These are phyloP conservation scores for Cotesia chilonis DNA, from an alignment of 1,140 invertebrate genomes.

Conservation along the genomic window DNA sequence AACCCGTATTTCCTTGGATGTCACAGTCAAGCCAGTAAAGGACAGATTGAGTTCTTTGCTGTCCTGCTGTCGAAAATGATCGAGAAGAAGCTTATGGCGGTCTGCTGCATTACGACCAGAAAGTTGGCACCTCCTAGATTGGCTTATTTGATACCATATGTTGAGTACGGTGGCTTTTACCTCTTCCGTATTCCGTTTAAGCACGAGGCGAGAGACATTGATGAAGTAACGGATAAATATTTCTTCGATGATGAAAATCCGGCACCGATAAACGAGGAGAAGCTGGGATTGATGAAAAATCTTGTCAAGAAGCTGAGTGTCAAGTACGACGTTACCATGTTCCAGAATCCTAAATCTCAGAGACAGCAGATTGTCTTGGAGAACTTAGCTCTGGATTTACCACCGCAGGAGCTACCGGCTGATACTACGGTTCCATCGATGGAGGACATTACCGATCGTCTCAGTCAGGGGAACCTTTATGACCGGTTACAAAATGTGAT, in stretches of 20 bases:
- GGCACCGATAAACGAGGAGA: conserved; percentile 21
- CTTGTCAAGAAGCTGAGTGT: conserved; percentile 41
- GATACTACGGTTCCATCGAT: conserved; percentile 5
- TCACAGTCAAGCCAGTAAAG: conserved; percentile 30
- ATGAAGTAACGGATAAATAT: neutral
- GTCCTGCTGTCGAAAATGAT: conserved; percentile 46
- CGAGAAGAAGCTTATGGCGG: conserved; percentile 42
- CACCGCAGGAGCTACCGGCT: neutral
- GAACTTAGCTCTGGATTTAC: conserved; percentile 40
- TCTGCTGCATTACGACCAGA: conserved; percentile 42
- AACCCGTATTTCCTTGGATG: conserved; percentile 41
- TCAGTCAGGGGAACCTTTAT: neutral
- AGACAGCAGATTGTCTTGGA: conserved; percentile 39
- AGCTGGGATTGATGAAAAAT: conserved; percentile 28
- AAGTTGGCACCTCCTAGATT: conserved; percentile 35
- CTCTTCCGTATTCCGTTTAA: conserved; percentile 45
- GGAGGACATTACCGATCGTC: neutral
- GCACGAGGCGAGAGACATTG: conserved; percentile 19
- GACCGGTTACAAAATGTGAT: neutral
- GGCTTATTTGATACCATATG: conserved; percentile 45
- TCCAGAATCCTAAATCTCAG: conserved; percentile 44
- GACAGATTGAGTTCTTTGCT: conserved; percentile 46
- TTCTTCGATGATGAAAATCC: neutral
- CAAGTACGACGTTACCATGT: conserved; percentile 24
- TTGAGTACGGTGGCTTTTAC: conserved; percentile 48